Base-by-base conservation (phyloP, 2,888 invertebrate species). In the Lucinisca nassula region DNA sequence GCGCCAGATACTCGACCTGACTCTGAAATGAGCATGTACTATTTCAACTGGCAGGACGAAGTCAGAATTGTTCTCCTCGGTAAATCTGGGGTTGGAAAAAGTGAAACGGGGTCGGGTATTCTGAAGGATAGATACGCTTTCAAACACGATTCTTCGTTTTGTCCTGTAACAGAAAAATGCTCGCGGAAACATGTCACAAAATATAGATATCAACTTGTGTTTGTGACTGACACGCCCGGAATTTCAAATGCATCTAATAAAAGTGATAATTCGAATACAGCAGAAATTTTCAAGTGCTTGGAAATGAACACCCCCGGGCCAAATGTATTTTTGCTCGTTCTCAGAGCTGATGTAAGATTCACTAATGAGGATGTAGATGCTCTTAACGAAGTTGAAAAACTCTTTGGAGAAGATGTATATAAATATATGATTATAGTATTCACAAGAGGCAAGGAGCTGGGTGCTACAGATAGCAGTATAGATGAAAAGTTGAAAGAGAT, bases 371-470 rank as follows among this genome's bases (percentile, higher is more conserved):
- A 74, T 8, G n/a, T 17, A 0, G 51, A 74, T 2, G 74, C 74
- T 30, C 40, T 74, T 0, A 74, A 49, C 0, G 30, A 6, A n/a
- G 21, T 74, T 4, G n/a, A 3, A 21, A 27, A 49, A 6, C 12
- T 35, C 0, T 74, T 45, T 74, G 74, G 74, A n/a, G 49, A 74
- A 35, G 74, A 4, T 10, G 3, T 74, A 24, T 74, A 21, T 37
- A 40, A n/a, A 6, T 21, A 30, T 74, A 45, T 74, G 30, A 45
- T 74, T 21, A 32, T 74, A 27, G 74, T 74, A n/a, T 74, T 74
- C 30, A 74, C 74, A 0, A 45, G 51, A 30, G 32, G 32, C 8
- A 27, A 27, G n/a, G 45, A 4, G 21, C 51, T 74, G 12, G 17
- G 24, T 21, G 49, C 0, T 32, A 27, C 21, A 3, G n/a, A 35